phyloP scores from a whole-genome alignment of 2,888 invertebrate species.

The Volucella inflata region DNA sequence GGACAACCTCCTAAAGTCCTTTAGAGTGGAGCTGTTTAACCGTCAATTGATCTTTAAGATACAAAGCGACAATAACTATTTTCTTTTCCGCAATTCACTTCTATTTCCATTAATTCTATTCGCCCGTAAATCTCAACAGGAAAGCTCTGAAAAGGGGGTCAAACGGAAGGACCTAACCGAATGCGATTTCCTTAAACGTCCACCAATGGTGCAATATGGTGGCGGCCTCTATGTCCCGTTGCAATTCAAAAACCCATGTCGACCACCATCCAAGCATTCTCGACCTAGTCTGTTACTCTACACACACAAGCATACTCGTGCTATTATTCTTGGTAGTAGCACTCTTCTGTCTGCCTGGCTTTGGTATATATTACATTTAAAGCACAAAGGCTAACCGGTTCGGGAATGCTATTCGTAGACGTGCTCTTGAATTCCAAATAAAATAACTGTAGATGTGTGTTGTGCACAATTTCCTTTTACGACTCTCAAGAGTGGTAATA shows the following conservation, averaged over 20 bases:
- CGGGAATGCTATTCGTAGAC: slow-evolving; percentile 55
- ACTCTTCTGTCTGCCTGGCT: not conserved
- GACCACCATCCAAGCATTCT: slow-evolving; percentile 30
- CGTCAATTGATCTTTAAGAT: slow-evolving; percentile 22
- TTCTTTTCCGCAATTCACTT: slow-evolving; percentile 49
- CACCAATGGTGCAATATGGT: slow-evolving; percentile 66
- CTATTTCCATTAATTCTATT: slow-evolving; percentile 67
- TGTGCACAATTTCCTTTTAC: slow-evolving; percentile 84
- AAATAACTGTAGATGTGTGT: slow-evolving; percentile 76
- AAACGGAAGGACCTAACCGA: slow-evolving; percentile 70
- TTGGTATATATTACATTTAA: slow-evolving; percentile 60
- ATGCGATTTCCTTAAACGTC: slow-evolving; percentile 74
- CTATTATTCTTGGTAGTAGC: not conserved
- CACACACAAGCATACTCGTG: not conserved
- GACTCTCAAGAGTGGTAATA: slow-evolving; percentile 84
- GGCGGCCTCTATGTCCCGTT: slow-evolving; percentile 61
- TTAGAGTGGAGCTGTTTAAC: too few relatives aligned
- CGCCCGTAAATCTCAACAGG: slow-evolving; percentile 54
- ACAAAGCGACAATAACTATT: slow-evolving; percentile 33
- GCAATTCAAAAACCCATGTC: slow-evolving; percentile 56
- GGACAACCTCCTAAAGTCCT: too few relatives aligned
- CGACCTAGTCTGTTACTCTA: slow-evolving; percentile 18
- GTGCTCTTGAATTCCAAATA: slow-evolving; percentile 76
- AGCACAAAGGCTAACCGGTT: slow-evolving; percentile 59
- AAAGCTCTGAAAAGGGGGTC: slow-evolving; percentile 45